Conservation (phyloP, 2,797 vertebrate species). For the Melanotaenia maccullochi region DNA sequence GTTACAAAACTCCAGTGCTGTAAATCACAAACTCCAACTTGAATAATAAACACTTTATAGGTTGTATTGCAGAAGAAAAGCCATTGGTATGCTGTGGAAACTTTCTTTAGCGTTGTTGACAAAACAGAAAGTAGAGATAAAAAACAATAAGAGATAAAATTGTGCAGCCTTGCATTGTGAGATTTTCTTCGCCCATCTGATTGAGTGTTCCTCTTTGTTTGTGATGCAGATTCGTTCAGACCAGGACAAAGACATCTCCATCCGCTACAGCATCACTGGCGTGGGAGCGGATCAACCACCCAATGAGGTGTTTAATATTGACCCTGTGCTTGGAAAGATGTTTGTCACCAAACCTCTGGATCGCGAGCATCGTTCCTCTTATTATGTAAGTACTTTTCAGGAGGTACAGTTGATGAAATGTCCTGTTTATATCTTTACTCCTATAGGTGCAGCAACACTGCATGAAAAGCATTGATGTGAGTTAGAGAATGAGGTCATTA, state of each 20-base stretch:
- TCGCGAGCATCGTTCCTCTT: conserved; percentile 93
- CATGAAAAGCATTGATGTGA: neutral
- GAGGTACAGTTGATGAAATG: neutral
- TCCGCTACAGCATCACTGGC: conserved; percentile 95
- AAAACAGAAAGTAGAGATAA: neutral
- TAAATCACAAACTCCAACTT: conserved; percentile 37
- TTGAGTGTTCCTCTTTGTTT: conserved; percentile 31
- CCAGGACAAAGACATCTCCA: conserved; percentile 94
- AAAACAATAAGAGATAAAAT: neutral
- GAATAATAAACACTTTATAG: conserved; percentile 44
- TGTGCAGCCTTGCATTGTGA: neutral
- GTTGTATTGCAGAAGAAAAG: conserved; percentile 3
- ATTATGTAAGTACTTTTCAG: conserved; percentile 86
- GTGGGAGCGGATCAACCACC: conserved; percentile 96
- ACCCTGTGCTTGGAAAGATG: conserved; percentile 94
- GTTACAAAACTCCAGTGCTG: conserved; percentile 34
- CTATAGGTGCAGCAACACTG: neutral
- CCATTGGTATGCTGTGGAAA: neutral
- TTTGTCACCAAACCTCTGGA: conserved; percentile 95
- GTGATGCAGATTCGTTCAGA: conserved; percentile 92
- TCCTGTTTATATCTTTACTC: conserved; percentile 15
- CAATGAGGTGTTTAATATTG: conserved; percentile 95
- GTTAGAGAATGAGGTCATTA: conserved; percentile 24
- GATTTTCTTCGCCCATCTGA: neutral
- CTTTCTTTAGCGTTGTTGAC: conserved; percentile 15